Percentiles rank a stretch among this genome's conserved stretches.
These are phyloP conservation scores for Zootoca vivipara DNA, from an alignment of 2,113 vertebrate species.

Conservation along the genomic window DNA sequence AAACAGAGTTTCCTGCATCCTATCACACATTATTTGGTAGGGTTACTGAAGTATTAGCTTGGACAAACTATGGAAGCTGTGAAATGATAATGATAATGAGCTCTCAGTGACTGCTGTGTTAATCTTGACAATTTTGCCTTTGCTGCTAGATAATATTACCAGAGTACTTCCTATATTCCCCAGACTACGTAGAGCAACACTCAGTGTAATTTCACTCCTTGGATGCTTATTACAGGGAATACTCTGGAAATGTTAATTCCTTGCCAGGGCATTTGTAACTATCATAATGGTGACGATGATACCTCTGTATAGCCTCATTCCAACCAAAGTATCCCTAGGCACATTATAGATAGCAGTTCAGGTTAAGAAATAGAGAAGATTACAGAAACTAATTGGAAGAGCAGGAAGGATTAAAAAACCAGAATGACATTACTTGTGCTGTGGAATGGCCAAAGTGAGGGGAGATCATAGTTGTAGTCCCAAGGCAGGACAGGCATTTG, in stretches of 20 bases:
- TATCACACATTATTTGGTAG: neutral
- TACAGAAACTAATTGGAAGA: neutral
- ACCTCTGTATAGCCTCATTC: neutral
- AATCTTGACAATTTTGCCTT: constrained; percentile 15
- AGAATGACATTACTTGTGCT: neutral
- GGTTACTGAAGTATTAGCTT: neutral
- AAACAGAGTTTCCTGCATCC: neutral
- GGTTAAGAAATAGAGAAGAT: neutral
- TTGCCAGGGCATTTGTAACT: neutral
- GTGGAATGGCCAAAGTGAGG: neutral
- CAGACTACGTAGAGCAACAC: neutral
- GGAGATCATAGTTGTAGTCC: neutral
- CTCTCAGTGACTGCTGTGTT: neutral
- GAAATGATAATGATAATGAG: constrained; percentile 13
- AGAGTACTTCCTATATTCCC: constrained; percentile 5
- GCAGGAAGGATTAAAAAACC: too few species aligned
- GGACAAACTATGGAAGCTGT: neutral
- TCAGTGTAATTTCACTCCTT: neutral
- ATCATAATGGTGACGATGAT: neutral
- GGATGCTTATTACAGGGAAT: neutral
- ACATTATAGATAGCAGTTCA: neutral
- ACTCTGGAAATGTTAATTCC: constrained; percentile 18
- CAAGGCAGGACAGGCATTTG: neutral
- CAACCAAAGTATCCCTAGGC: neutral
- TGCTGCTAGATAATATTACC: neutral